Evolutionary conservation across 2,888 invertebrate species (phyloP).

Genomic region (Leistus spinibarbis): DNA sequence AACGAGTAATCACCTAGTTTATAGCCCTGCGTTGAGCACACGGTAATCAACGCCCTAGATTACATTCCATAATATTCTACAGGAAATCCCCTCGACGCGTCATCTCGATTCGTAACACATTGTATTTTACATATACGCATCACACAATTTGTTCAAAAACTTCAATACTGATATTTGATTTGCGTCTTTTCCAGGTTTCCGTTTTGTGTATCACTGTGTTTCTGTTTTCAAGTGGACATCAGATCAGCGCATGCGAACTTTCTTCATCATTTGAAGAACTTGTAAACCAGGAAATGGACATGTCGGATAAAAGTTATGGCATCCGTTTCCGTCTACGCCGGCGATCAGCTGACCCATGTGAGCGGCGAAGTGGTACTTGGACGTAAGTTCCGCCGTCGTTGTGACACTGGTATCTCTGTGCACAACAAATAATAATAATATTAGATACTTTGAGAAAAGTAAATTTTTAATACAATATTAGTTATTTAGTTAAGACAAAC

Average conservation of each 20-base stretch:
- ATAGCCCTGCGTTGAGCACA: conserved; percentile 4
- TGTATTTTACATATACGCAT: neutral
- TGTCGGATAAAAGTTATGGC: conserved; percentile 70
- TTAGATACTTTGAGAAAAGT: neutral
- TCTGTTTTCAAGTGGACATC: neutral
- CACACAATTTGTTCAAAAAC: neutral
- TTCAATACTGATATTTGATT: neutral
- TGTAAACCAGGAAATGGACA: conserved; percentile 68
- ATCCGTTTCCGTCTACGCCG: conserved; percentile 69
- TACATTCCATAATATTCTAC: conserved; percentile 11
- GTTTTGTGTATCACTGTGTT: neutral
- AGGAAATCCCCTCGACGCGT: neutral
- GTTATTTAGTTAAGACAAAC: no score
- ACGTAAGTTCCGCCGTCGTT: conserved; percentile 67
- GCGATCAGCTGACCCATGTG: conserved; percentile 72
- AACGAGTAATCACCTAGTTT: conserved; percentile 32
- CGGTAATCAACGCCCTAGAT: conserved; percentile 2
- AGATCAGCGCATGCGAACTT: conserved; percentile 58
- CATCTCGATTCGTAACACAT: neutral
- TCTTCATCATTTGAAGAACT: conserved; percentile 69
- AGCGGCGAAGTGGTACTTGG: conserved; percentile 69
- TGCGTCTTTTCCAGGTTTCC: neutral
- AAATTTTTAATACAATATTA: no score
- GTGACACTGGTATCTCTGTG: conserved; percentile 67
- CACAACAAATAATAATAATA: conserved; percentile 40